phyloP scores from a whole-genome alignment of 2,888 invertebrate genomes.

The Lamproptera curius region DNA sequence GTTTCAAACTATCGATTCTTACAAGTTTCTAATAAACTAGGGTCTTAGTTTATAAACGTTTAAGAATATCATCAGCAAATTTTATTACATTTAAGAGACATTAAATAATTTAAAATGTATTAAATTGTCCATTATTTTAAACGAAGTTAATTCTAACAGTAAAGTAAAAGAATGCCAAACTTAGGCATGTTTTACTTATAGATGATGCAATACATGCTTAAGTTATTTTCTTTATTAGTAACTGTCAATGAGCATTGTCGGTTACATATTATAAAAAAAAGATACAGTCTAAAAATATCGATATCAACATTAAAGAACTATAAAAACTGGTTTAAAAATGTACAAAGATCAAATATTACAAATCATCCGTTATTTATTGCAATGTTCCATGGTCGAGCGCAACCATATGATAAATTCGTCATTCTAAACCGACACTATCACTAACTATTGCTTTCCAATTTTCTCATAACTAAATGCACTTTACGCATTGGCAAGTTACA shows the following conservation, averaged over 20 bases:
- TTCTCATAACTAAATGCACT: background rate
- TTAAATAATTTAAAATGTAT: background rate
- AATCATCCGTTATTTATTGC: background rate
- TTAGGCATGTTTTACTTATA: background rate
- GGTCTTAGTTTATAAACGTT: background rate
- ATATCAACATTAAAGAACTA: background rate
- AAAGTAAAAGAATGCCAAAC: background rate
- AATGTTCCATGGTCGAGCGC: background rate
- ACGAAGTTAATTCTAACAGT: no score
- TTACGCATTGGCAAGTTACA: background rate
- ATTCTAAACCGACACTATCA: background rate
- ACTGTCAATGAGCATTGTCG: background rate
- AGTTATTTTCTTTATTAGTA: background rate
- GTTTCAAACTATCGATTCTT: conserved; percentile 7
- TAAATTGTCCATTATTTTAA: no score
- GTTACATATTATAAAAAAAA: background rate
- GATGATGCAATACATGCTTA: background rate
- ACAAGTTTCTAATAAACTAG: no score
- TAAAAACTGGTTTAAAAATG: background rate
- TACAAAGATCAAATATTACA: conserved; percentile 3
- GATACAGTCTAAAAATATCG: background rate
- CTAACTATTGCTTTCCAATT: conserved; percentile 6
- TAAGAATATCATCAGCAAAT: background rate
- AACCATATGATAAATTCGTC: conserved; percentile 4
- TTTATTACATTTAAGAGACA: background rate